Base-by-base conservation (phyloP, 2,888 invertebrate species). In the Acronicta psi region DNA sequence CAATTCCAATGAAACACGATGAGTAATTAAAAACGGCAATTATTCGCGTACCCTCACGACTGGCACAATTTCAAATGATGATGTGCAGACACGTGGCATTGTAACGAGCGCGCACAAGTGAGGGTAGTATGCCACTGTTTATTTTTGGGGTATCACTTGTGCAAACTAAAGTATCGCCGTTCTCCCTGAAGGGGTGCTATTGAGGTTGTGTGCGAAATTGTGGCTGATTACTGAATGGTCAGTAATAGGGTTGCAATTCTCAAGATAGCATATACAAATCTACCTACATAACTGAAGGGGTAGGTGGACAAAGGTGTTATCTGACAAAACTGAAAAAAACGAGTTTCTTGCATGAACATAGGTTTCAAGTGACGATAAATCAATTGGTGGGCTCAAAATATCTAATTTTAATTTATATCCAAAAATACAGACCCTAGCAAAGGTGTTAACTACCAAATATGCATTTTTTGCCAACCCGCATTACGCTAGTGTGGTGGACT, bases 21-120 rank as follows among this genome's bases (percentile, higher is more conserved):
- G 25, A 61, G 44, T 58, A 74, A 74, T 74, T 38, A 57, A 74
- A 71, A 61, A 57, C 41, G n/a, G 43, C 60, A 71, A 61, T 61
- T 52, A 74, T 65, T 49, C 47, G 52, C 51, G 25, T 31, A 49
- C 59, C 44, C 57, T 47, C 34, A 16, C 52, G 45, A 57, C 52
- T 51, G 59, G 59, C 54, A 51, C 59, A 69, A 36, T 59, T 69
- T 69, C 59, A 68, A 64, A 51, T 55, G 69, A 68, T 68, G 50
- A 40, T 25, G 31, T 40, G 41, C 40, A 42, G 17, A 31, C 68
- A 64, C 68, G 68, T 69, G 68, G 64, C 68, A 10, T 54, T 25
- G 43, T 69, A 69, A 68, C 68, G 68, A 68, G 59, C 38, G 36
- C 44, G 42, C 16, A 43, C 38, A 40, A 47, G 46, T 51, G 37